These are phyloP conservation scores for Cossypha dichroa DNA, from an alignment of 2,797 vertebrate species.

Conservation along the genomic window DNA sequence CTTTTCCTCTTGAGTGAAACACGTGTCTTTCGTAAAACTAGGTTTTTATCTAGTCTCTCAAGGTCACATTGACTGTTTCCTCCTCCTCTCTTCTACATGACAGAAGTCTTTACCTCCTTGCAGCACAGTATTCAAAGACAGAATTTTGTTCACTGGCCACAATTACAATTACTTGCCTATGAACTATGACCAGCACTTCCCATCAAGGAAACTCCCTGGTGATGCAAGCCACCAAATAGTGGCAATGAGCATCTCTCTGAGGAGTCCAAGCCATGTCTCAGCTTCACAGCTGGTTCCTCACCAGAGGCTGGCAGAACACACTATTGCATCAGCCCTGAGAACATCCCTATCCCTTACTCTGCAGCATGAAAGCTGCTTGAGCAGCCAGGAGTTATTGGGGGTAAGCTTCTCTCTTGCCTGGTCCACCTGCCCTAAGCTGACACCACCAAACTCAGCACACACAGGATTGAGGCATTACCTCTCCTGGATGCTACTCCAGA, in stretches of 20 bases:
- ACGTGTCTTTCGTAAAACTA: background rate
- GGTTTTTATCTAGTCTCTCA: background rate
- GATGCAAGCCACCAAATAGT: background rate
- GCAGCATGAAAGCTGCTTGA: background rate
- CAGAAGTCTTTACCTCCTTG: background rate
- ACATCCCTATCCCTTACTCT: background rate
- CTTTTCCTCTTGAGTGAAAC: background rate
- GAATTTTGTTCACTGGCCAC: background rate
- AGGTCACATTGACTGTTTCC: background rate
- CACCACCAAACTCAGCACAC: background rate
- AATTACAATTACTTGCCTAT: background rate
- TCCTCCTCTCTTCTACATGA: background rate
- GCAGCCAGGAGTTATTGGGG: background rate
- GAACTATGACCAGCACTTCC: background rate
- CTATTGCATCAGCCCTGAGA: background rate
- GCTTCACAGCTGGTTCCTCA: background rate
- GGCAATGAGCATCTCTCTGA: background rate
- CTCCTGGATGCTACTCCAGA: background rate
- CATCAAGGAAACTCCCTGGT: background rate
- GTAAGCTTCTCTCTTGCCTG: background rate
- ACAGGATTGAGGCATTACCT: background rate
- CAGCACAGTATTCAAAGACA: background rate
- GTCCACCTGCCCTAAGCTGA: background rate
- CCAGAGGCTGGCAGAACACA: background rate
- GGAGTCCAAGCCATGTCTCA: background rate